These are phyloP conservation scores for Drosophila incognita DNA, from an alignment of 2,888 invertebrate genomes.

Conservation along the genomic window DNA sequence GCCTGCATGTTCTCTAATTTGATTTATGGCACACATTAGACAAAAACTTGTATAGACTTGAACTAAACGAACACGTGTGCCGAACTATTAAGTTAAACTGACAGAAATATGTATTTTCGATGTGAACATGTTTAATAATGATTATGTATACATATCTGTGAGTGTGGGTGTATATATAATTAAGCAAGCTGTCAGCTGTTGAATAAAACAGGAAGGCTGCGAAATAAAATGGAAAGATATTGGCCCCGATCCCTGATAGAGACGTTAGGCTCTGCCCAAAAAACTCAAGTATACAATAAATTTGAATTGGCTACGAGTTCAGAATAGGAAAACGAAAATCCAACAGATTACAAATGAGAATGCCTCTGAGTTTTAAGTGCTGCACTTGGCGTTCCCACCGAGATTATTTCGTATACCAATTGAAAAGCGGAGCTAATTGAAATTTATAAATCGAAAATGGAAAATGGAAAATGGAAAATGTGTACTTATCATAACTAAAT, in stretches of 20 bases:
- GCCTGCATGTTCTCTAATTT: constrained; percentile 26
- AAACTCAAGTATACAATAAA: constrained; percentile 73
- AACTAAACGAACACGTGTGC: constrained; percentile 49
- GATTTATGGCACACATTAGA: constrained; percentile 63
- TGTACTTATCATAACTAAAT: constrained; percentile 43
- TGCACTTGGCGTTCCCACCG: constrained; percentile 51
- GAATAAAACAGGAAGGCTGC: constrained; percentile 24
- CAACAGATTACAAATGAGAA: constrained; percentile 65
- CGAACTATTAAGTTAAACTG: constrained; percentile 23
- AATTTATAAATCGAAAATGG: constrained; percentile 36
- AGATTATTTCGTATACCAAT: constrained; percentile 17
- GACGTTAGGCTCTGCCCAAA: constrained; percentile 29
- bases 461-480: constrained; percentile 53
- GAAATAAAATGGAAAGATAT: constrained; percentile 24
- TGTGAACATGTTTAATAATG: constrained; percentile 23
- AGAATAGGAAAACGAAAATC: constrained; percentile 59
- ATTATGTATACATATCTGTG: background rate
- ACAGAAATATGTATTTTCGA: constrained; percentile 28
- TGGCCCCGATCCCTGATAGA: constrained; percentile 23
- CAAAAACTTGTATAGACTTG: constrained; percentile 34
- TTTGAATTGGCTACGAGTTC: constrained; percentile 59
- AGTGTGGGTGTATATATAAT: constrained; percentile 14
- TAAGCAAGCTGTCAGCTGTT: constrained; percentile 51
- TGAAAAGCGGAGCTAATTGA: constrained; percentile 35
- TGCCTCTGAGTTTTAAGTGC: constrained; percentile 55